Conservation (phyloP, 2,888 invertebrate genomes). For the Arrhopalites spinosus region DNA sequence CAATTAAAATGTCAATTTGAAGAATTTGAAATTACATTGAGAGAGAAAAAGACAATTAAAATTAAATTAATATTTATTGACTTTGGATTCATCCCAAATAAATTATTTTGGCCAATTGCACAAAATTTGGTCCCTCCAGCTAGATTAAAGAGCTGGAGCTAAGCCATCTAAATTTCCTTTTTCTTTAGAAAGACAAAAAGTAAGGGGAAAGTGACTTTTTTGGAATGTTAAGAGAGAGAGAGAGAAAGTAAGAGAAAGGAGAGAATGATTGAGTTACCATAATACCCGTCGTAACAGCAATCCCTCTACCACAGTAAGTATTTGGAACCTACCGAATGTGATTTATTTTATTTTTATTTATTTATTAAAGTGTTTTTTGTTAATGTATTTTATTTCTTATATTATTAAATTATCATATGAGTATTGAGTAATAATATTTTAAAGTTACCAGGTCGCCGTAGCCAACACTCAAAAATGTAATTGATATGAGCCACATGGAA, state of each 20-base stretch:
- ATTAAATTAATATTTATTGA: no score
- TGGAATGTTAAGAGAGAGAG: constrained; percentile 12
- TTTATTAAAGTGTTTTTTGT: no score
- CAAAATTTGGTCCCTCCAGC: no score
- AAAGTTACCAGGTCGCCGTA: constrained; percentile 65
- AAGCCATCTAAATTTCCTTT: not conserved
- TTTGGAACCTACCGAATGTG: constrained; percentile 57
- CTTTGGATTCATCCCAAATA: no score
- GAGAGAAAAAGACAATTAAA: no score
- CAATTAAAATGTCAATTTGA: no score
- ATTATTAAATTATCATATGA: no score
- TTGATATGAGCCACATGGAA: constrained; percentile 69
- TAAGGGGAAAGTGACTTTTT: not conserved
- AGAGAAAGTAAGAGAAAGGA: constrained; percentile 24
- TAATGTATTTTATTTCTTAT: no score
- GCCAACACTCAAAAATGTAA: constrained; percentile 65
- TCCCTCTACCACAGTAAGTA: constrained; percentile 68
- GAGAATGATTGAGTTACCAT: constrained; percentile 61
- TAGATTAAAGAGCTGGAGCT: not conserved
- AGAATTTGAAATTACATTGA: no score
- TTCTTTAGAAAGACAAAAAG: not conserved
- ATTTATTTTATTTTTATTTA: not conserved
- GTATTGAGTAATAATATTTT: no score
- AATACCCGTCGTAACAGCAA: constrained; percentile 67
- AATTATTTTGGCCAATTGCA: no score